phyloP scores from a whole-genome alignment of 2,888 invertebrate genomes.

The Thelaira solivaga region DNA sequence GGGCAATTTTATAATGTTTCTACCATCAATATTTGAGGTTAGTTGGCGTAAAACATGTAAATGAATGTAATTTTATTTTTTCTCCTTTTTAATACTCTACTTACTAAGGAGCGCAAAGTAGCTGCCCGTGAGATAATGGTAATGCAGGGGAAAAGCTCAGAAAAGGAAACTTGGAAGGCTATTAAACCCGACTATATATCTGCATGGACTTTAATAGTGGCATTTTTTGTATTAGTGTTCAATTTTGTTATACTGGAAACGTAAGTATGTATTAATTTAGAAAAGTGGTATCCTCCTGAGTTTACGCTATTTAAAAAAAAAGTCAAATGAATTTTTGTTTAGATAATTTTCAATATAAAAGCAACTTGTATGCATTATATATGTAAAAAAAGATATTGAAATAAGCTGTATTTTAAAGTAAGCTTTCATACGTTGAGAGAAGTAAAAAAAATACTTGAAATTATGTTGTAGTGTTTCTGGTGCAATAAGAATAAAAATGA shows the following conservation, averaged over 20 bases:
- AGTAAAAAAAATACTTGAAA: too few species aligned
- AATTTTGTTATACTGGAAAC: constrained; percentile 93
- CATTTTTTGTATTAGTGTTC: constrained; percentile 90
- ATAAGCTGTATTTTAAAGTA: too few species aligned
- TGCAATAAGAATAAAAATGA: too few species aligned
- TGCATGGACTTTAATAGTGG: constrained; percentile 86
- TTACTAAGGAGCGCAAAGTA: constrained; percentile 84
- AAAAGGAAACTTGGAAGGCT: constrained; percentile 85
- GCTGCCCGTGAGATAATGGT: constrained; percentile 89
- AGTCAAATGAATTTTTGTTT: too few species aligned
- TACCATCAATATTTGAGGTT: constrained; percentile 85
- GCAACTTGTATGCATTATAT: too few species aligned
- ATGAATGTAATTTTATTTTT: not conserved
- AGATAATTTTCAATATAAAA: too few species aligned
- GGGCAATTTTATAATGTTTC: constrained; percentile 84
- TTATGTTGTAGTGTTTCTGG: too few species aligned
- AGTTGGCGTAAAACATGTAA: not conserved
- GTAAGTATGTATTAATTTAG: constrained; percentile 73
- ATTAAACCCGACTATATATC: constrained; percentile 86
- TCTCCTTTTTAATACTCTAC: not conserved
- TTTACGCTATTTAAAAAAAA: too few species aligned
- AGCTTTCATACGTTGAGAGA: too few species aligned
- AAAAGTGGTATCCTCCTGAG: too few species aligned
- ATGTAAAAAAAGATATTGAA: too few species aligned
- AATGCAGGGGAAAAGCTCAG: constrained; percentile 83